A percentile compares a stretch with the other conserved stretches of the same genome.
Evolutionary conservation across 1,140 invertebrate genomes (phyloP).

Genomic region (Papilio glaucus): DNA sequence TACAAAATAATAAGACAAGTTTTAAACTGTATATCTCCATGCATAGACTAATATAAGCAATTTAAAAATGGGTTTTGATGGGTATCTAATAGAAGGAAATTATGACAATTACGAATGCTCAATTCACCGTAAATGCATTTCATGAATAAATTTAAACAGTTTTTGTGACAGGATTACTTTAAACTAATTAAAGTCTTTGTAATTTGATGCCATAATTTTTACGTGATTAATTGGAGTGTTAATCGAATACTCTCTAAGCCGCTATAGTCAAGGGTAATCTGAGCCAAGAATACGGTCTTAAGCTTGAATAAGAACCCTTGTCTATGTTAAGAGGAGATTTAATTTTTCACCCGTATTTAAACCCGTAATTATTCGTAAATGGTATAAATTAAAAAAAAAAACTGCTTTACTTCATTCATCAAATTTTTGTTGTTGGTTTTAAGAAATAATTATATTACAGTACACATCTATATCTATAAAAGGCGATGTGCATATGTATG

Average conservation of each 20-base stretch:
- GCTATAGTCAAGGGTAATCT: not conserved
- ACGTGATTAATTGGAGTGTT: conserved; percentile 11
- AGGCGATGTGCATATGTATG: no score
- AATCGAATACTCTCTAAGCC: not conserved
- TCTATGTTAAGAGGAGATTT: not conserved
- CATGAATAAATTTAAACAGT: not conserved
- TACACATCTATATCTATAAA: no score
- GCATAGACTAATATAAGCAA: no score
- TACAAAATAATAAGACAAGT: no score
- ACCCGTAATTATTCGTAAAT: no score
- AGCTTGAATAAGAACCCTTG: conserved; percentile 5
- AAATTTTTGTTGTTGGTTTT: no score
- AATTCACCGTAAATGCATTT: not conserved
- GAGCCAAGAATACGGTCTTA: conserved; percentile 1
- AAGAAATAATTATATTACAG: no score
- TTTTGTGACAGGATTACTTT: not conserved
- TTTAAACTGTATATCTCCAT: no score
- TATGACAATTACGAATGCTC: not conserved
- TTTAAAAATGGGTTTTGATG: no score
- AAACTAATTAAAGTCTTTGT: not conserved
- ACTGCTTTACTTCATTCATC: no score
- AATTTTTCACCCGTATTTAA: not conserved
- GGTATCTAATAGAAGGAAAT: no score
- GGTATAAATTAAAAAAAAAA: not conserved
- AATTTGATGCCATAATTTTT: not conserved